Base-by-base conservation (phyloP, 2,113 vertebrate genomes). In the Coptodon rendalli region DNA sequence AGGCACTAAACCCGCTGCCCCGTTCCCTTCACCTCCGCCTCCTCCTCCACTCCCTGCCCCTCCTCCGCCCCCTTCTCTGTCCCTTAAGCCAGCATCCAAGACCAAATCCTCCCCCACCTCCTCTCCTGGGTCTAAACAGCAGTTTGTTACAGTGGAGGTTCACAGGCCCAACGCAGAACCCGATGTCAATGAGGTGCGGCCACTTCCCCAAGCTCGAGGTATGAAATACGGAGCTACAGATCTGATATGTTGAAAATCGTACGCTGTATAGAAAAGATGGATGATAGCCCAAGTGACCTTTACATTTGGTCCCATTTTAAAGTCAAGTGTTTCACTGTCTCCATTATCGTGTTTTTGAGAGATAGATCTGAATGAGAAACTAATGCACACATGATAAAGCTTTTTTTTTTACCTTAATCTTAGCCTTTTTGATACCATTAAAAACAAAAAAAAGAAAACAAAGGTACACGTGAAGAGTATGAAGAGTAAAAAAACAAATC, bases 71-170 rank as follows among this genome's bases (percentile, higher is more conserved):
- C 7, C 93, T 38, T 76, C 90, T 52, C 84, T 90, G 40, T 94
- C 81, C 50, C 63, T 78, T 56, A 92, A 92, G 14, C 81, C 92
- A 0, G 93, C 34, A 11, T 84, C 96, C 54, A 87, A 89, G 84
- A 90, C 96, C 83, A 95, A 96, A 89, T 79, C 91, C 59, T 66
- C 93, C 54, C 86, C 93, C 5, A 50, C 57, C 16, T 91, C 95
- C 17, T 94, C 96, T 1, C 93, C 95, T 0, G 63, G 83, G 83
- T 91, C 93, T 34, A 97, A 97, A 90, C 97, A 97, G 87, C 97
- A 97, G 82, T 99, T 99, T 90, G 98, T 99, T 82, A 97, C 97
- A 94, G 98, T 99, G 94, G 98, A 99, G 94, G 98, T 99, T 10
- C 98, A 99, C 95, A 97, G 97, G 27, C 97, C 97, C 3, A 98